Conservation (phyloP, 2,888 invertebrate species). For the Volucella inflata region DNA sequence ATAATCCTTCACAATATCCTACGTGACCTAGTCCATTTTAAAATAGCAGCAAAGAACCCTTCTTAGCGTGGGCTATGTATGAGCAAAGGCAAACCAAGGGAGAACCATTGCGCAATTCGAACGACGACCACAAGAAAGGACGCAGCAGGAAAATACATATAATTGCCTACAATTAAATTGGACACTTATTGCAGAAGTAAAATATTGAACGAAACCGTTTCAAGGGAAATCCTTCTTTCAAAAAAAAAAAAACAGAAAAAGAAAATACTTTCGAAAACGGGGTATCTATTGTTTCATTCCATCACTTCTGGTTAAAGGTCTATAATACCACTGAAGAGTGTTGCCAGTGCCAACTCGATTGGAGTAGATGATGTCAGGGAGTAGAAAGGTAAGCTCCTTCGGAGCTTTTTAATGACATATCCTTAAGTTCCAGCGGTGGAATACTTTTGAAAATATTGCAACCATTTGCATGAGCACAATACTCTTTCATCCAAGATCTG, state of each 20-base stretch:
- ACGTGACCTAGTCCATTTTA: slow-evolving; percentile 42
- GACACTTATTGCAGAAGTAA: slow-evolving; percentile 74
- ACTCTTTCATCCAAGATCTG: too few relatives aligned
- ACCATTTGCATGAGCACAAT: too few relatives aligned
- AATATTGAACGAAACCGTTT: slow-evolving; percentile 69
- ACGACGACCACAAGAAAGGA: slow-evolving; percentile 25
- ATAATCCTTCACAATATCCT: slow-evolving; percentile 36
- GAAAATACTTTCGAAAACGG: slow-evolving; percentile 16
- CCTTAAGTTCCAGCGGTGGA: too few relatives aligned
- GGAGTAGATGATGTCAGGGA: too few relatives aligned
- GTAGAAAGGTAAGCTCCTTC: too few relatives aligned
- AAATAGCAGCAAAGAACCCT: background rate
- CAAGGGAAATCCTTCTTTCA: slow-evolving; percentile 48
- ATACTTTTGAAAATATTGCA: too few relatives aligned
- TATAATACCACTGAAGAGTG: too few relatives aligned
- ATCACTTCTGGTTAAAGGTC: too few relatives aligned
- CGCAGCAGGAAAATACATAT: slow-evolving; percentile 41
- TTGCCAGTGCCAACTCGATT: too few relatives aligned
- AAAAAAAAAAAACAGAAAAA: background rate
- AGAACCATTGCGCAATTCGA: slow-evolving; percentile 45
- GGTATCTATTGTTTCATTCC: background rate
- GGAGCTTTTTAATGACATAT: too few relatives aligned
- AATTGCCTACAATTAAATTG: slow-evolving; percentile 74
- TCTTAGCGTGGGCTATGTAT: too few relatives aligned
- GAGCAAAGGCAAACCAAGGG: background rate